phyloP scores from a whole-genome alignment of 2,797 vertebrate genomes.

The Cyprinodon diabolis region DNA sequence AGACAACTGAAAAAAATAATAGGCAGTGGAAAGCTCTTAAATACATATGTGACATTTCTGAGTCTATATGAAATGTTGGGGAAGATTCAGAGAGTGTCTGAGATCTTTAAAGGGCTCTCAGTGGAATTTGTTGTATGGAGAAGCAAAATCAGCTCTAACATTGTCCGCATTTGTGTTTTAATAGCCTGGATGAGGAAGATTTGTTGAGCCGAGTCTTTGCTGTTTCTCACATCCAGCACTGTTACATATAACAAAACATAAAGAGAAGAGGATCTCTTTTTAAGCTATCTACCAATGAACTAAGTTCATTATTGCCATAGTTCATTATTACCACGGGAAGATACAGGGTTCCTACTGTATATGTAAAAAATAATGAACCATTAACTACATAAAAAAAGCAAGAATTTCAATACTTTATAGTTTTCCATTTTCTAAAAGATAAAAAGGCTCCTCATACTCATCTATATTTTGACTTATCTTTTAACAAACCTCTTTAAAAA shows the following conservation, averaged over 20 bases:
- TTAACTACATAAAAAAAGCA: neutral
- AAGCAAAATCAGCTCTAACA: neutral
- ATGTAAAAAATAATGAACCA: neutral
- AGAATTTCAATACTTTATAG: neutral
- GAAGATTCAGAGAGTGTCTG: neutral
- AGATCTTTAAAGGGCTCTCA: neutral
- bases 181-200: neutral
- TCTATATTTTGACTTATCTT: neutral
- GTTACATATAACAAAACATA: neutral
- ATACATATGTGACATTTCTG: neutral
- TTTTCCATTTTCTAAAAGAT: neutral
- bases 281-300: neutral
- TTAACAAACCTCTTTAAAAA: neutral
- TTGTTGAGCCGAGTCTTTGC: neutral
- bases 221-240: neutral
- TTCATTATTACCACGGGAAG: neutral
- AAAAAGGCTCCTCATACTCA: neutral
- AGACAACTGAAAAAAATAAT: constrained; percentile 13
- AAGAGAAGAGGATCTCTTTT: neutral
- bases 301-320: neutral
- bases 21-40: constrained; percentile 2
- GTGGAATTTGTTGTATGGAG: neutral
- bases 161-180: neutral
- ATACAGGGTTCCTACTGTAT: neutral
- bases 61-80: neutral